Percentiles rank a stretch among this genome's conserved stretches.
Evolutionary conservation across 1,140 invertebrate species (phyloP).

Genomic region (Drosophila erecta): DNA sequence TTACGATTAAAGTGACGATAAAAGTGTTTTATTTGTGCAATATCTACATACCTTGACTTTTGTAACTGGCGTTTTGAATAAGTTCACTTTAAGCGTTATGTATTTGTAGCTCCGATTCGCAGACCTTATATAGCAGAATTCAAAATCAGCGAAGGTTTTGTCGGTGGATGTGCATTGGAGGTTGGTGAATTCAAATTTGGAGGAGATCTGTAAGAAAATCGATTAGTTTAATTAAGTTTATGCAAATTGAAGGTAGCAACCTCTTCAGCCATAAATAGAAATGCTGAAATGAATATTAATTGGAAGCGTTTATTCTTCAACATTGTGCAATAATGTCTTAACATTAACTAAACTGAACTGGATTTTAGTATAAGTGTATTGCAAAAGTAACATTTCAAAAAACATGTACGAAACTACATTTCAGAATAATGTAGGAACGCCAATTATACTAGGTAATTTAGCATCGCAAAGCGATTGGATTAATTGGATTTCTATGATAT

Average conservation of each 20-base stretch:
- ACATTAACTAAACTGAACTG: not conserved
- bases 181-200: not conserved
- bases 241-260: not conserved
- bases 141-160: not conserved
- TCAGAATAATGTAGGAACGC: too few relatives aligned
- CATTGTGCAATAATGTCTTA: not conserved
- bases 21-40: not conserved
- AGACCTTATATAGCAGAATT: not conserved
- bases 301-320: not conserved
- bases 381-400: not conserved
- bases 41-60: not conserved
- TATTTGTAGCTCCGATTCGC: not conserved
- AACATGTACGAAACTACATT: too few relatives aligned
- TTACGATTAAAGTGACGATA: not conserved
- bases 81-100: not conserved
- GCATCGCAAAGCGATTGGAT: too few relatives aligned
- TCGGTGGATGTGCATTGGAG: not conserved
- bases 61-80: conserved; percentile 2
- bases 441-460: too few relatives aligned
- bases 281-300: not conserved
- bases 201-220: not conserved
- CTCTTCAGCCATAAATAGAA: not conserved
- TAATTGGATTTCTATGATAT: too few relatives aligned
- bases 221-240: not conserved
- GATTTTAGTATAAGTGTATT: too few relatives aligned